These are phyloP conservation scores for Trissonchulus sp. DNA, from an alignment of 2,888 invertebrate genomes.

Conservation along the genomic window DNA sequence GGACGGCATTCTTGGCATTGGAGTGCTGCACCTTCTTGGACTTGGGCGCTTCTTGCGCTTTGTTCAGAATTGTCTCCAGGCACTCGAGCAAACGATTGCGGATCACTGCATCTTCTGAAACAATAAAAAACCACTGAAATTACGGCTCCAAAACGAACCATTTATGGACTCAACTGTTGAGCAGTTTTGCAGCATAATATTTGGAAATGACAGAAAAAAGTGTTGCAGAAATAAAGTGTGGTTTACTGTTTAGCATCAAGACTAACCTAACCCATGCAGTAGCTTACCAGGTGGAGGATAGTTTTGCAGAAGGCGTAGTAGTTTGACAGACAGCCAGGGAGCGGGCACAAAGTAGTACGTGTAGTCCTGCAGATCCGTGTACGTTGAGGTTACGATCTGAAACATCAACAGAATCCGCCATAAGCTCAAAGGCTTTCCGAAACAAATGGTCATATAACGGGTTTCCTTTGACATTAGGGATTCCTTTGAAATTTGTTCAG, in stretches of 20 bases:
- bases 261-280: too few relatives aligned
- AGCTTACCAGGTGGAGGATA: conserved; percentile 82
- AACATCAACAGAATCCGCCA: conserved; percentile 43
- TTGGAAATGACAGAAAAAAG: too few relatives aligned
- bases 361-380: conserved; percentile 98
- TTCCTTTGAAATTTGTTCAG: too few relatives aligned
- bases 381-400: conserved; percentile 94
- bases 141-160: too few relatives aligned
- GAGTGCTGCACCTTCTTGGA: conserved; percentile 99
- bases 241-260: too few relatives aligned
- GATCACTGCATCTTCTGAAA: conserved; percentile 84
- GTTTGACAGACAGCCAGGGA: conserved; percentile 98
- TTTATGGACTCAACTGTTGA: too few relatives aligned
- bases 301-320: conserved; percentile 88
- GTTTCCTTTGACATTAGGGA: too few relatives aligned
- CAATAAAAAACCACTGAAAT: too few relatives aligned
- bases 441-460: too few relatives aligned
- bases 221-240: too few relatives aligned
- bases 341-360: conserved; percentile 99
- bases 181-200: too few relatives aligned
- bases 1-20: conserved; percentile 97
- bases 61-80: conserved; percentile 78
- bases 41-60: conserved; percentile 95
- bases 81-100: conserved; percentile 93
- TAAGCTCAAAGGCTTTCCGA: too few relatives aligned